phyloP scores from a whole-genome alignment of 2,888 invertebrate species.

The Crioceris asparagi region DNA sequence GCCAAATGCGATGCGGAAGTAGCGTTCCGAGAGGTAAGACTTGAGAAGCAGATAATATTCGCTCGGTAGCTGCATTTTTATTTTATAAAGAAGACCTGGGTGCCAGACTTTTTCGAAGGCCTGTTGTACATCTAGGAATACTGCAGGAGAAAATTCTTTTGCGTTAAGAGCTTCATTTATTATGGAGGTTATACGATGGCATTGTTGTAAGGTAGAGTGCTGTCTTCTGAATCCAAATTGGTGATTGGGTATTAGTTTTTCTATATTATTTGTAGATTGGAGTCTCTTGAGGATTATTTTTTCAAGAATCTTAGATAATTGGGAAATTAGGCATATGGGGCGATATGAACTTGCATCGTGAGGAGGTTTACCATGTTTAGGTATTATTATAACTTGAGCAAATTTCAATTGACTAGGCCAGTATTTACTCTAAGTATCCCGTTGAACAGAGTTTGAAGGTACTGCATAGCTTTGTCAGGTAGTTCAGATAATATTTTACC shows the following conservation, averaged over 20 bases:
- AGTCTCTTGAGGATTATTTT: slow-evolving; percentile 1
- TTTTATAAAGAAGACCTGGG: too few species aligned
- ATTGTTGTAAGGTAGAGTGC: neutral
- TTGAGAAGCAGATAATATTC: neutral
- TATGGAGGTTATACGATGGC: too few species aligned
- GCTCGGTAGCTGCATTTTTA: neutral
- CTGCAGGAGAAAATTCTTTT: neutral
- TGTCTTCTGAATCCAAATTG: slow-evolving; percentile 1
- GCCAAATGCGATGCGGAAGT: neutral
- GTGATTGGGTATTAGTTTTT: neutral
- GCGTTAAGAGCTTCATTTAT: neutral
- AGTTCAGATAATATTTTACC: too few species aligned
- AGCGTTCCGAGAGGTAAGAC: neutral
- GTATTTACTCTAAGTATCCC: too few species aligned
- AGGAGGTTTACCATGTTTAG: slow-evolving; percentile 1
- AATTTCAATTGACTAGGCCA: neutral
- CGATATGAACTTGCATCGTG: neutral
- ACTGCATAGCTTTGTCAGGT: too few species aligned
- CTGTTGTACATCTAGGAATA: slow-evolving; percentile 2
- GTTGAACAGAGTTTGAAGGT: too few species aligned
- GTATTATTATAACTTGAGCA: slow-evolving; percentile 2
- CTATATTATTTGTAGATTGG: neutral
- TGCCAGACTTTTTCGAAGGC: slow-evolving; percentile 4
- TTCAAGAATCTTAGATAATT: slow-evolving; percentile 5
- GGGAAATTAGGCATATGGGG: slow-evolving; percentile 3